Evolutionary conservation across 2,888 invertebrate genomes (phyloP).

Genomic region (Temnothorax rugatulus): DNA sequence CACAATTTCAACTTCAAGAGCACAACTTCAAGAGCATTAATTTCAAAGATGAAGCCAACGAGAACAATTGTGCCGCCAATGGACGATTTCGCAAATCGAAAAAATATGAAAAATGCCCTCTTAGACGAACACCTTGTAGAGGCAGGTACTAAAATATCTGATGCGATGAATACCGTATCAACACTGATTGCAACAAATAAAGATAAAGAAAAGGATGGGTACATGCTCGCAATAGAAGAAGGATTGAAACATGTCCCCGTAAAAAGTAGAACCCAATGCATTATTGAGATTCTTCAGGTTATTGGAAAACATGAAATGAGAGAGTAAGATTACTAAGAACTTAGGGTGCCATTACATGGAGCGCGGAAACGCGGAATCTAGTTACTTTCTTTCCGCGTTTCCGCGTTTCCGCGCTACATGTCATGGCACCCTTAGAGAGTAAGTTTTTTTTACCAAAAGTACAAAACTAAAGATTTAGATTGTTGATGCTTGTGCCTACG

Average conservation of each 20-base stretch:
- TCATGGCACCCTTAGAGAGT: no score
- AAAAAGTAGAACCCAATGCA: constrained; percentile 1
- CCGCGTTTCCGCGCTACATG: no score
- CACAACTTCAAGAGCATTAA: not conserved
- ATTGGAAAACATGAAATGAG: not conserved
- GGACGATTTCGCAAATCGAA: constrained; percentile 3
- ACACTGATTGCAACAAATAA: constrained; percentile 22
- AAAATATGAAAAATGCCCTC: not conserved
- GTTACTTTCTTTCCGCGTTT: no score
- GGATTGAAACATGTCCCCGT: not conserved
- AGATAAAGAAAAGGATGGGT: not conserved
- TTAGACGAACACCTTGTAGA: not conserved
- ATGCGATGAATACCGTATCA: constrained; percentile 15
- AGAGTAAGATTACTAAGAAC: not conserved
- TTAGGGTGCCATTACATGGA: no score
- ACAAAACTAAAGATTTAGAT: no score
- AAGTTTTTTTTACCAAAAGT: no score
- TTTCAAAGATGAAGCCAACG: not conserved
- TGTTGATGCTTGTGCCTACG: no score
- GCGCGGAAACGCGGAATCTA: no score
- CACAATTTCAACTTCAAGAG: not conserved
- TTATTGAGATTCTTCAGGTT: not conserved
- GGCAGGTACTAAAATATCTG: constrained; percentile 10
- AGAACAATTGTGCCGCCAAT: not conserved
- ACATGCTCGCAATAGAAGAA: constrained; percentile 7